Evolutionary conservation across 2,797 vertebrate genomes (phyloP).

Genomic region (Scolopax bukidnonensis): DNA sequence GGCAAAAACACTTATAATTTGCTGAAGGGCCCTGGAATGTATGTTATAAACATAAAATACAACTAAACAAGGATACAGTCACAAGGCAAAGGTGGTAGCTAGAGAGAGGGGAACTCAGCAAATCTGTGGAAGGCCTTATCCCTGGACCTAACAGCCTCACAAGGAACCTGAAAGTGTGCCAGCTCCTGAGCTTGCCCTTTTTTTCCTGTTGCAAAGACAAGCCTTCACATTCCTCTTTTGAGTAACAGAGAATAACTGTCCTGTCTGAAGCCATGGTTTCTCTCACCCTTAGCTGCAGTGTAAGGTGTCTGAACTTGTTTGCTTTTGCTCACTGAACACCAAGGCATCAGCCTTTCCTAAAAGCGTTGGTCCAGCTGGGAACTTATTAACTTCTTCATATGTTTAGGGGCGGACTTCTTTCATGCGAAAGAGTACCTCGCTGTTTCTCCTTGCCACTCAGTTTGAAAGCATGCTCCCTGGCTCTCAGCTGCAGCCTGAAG

Average conservation of each 20-base stretch:
- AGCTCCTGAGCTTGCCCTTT: neutral
- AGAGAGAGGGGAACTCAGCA: neutral
- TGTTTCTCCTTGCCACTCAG: fast-evolving
- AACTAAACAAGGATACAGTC: slow-evolving; percentile 15
- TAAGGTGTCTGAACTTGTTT: fast-evolving
- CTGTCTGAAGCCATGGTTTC: neutral
- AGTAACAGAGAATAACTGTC: fast-evolving
- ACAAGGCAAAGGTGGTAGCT: neutral
- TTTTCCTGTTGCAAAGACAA: neutral
- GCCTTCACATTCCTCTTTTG: too few relatives aligned
- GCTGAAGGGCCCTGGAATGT: slow-evolving; percentile 45
- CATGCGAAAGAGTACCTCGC: neutral
- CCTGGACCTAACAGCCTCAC: neutral
- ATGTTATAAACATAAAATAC: slow-evolving; percentile 46
- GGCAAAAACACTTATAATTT: slow-evolving; percentile 68
- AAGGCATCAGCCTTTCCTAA: neutral
- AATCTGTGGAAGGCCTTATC: neutral
- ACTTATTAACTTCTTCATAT: fast-evolving
- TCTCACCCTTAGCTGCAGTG: fast-evolving
- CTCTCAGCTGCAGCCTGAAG: neutral
- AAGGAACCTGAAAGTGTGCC: fast-evolving
- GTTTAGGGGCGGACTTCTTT: neutral
- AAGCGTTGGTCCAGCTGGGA: neutral
- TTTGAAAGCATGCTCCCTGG: neutral
- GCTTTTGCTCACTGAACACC: fast-evolving